A percentile compares a stretch with the other conserved stretches of the same genome.
Conservation (phyloP, 2,113 vertebrate genomes). For the Clarias magur region DNA sequence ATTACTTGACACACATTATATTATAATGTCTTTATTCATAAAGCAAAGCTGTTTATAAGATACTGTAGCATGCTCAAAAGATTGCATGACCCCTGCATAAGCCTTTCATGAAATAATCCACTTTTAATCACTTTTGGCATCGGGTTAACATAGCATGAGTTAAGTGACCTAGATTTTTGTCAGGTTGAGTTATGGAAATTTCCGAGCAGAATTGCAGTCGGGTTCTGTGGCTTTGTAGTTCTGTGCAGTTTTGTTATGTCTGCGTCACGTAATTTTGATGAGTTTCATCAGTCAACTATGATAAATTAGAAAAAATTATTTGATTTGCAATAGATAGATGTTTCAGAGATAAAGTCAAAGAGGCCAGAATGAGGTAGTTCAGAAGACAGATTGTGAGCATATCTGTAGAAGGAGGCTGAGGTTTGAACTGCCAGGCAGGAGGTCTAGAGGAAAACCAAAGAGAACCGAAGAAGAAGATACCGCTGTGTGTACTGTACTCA, state of each 20-base stretch:
- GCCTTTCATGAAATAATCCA: background rate
- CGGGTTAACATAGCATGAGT: background rate
- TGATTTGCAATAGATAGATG: background rate
- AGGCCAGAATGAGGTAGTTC: no score
- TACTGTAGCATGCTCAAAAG: background rate
- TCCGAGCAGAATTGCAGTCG: background rate
- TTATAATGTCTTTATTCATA: background rate
- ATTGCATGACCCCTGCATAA: background rate
- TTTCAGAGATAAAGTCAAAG: background rate
- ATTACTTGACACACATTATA: background rate
- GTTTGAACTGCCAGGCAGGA: no score
- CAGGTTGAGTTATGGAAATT: background rate
- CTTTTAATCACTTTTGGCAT: background rate
- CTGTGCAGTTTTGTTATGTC: background rate
- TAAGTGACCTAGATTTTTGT: background rate
- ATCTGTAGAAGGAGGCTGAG: no score
- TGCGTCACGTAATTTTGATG: background rate
- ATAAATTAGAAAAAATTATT: background rate
- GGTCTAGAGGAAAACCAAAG: no score
- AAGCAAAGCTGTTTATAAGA: background rate
- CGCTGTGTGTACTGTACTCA: background rate
- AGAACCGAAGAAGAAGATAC: no score
- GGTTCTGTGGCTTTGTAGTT: background rate
- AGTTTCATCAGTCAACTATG: background rate
- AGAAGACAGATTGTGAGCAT: no score